Conservation (phyloP, 2,888 invertebrate species). For the Silvanus unidentatus region DNA sequence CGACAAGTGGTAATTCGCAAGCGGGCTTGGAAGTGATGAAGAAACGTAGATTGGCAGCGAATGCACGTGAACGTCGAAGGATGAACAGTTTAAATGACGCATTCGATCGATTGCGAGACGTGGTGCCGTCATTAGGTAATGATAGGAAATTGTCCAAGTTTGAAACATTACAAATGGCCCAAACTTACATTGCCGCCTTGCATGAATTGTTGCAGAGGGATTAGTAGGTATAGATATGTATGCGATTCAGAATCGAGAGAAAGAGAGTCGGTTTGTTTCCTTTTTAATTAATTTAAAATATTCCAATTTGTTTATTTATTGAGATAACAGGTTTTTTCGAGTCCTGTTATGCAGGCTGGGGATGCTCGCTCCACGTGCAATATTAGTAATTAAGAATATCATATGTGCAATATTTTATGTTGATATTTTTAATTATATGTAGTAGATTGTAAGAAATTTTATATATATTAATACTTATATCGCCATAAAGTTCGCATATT, state of each 20-base stretch:
- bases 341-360: conserved; percentile 13
- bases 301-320: conserved; percentile 20
- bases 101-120: conserved; percentile 63
- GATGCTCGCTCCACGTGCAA: conserved; percentile 15
- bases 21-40: conserved; percentile 45
- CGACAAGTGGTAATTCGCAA: conserved; percentile 16
- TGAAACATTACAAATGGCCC: conserved; percentile 74
- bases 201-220: conserved; percentile 55
- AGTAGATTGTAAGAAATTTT: not conserved
- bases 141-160: conserved; percentile 69
- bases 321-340: conserved; percentile 12
- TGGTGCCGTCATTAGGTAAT: conserved; percentile 64
- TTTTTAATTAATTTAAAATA: too few species aligned
- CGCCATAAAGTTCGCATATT: too few species aligned
- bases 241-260: too few species aligned
- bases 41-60: conserved; percentile 62
- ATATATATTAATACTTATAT: not conserved
- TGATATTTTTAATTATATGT: conserved; percentile 2
- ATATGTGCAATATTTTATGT: conserved; percentile 5
- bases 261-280: too few species aligned
- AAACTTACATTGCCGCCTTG: conserved; percentile 65
- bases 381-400: conserved; percentile 12
- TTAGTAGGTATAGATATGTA: conserved; percentile 26
- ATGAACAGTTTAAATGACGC: conserved; percentile 72
- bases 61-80: conserved; percentile 65